Evolutionary conservation across 2,113 vertebrate species (phyloP).

Genomic region (Pleuronectes platessa): DNA sequence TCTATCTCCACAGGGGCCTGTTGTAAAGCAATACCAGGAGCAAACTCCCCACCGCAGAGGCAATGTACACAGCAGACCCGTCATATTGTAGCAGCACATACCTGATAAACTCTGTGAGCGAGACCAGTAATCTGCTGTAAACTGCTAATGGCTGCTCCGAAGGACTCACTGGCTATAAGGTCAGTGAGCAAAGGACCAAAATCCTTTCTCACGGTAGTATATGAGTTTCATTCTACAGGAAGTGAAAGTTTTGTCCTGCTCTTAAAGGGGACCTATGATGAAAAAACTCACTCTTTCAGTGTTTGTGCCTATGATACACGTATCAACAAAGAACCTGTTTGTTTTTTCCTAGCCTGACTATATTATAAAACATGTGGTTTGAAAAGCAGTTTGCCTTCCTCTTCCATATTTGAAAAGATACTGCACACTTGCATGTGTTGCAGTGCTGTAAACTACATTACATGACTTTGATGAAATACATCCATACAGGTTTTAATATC

Average conservation of each 20-base stretch:
- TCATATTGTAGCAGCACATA: constrained; percentile 19
- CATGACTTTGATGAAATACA: no score
- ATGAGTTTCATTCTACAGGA: background rate
- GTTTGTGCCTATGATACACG: background rate
- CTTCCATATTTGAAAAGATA: no score
- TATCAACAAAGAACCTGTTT: background rate
- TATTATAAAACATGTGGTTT: background rate
- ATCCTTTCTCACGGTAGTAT: background rate
- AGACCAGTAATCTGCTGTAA: constrained; percentile 4
- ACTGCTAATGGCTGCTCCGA: background rate
- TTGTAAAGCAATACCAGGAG: constrained; percentile 42
- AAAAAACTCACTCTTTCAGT: background rate
- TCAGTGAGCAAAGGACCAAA: background rate
- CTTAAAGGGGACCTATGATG: background rate
- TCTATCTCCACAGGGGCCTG: constrained; percentile 34
- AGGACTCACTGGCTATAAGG: background rate
- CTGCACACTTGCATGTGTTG: no score
- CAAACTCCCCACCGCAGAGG: background rate
- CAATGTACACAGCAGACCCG: constrained; percentile 3
- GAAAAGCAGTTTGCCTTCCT: background rate
- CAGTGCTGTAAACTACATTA: no score
- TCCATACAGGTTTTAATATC: no score
- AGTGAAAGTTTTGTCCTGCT: background rate
- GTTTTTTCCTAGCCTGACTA: background rate
- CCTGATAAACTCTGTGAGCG: constrained; percentile 11